Percentiles rank a stretch among this genome's conserved stretches.
Evolutionary conservation across 2,888 invertebrate genomes (phyloP).

Genomic region (Drosophila incognita): DNA sequence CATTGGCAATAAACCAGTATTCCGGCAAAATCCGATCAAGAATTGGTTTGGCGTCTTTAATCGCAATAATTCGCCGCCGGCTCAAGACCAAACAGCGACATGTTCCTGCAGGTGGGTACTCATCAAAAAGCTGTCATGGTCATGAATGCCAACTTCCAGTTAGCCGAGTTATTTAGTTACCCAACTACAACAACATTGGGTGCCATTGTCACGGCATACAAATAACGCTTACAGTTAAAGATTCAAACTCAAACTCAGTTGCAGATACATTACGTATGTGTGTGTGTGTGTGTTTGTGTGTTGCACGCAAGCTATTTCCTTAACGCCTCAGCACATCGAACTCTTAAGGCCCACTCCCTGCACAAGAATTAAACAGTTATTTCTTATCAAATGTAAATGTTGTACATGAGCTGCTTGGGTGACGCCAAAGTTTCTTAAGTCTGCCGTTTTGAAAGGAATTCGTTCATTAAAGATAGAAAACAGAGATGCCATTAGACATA

Average conservation of each 20-base stretch:
- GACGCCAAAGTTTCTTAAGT: neutral
- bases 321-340: conserved; percentile 22
- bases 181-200: conserved; percentile 34
- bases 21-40: conserved; percentile 84
- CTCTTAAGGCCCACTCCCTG: conserved; percentile 12
- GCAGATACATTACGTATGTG: conserved; percentile 1
- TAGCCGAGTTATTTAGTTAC: conserved; percentile 51
- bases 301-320: conserved; percentile 28
- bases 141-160: conserved; percentile 70
- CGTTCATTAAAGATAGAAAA: neutral
- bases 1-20: conserved; percentile 66
- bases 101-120: conserved; percentile 82
- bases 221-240: conserved; percentile 68
- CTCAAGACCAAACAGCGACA: conserved; percentile 82
- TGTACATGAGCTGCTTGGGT: conserved; percentile 11
- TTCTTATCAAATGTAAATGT: conserved; percentile 18
- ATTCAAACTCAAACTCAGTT: conserved; percentile 15
- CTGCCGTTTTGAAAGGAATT: conserved; percentile 8
- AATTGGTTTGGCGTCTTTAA: conserved; percentile 88
- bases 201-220: conserved; percentile 71
- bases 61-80: conserved; percentile 86
- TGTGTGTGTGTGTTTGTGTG: conserved; percentile 1
- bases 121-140: conserved; percentile 60
- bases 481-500: too few relatives aligned
- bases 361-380: conserved; percentile 19